Base-by-base conservation (phyloP, 2,113 vertebrate species). In the Salvelinus alpinus region DNA sequence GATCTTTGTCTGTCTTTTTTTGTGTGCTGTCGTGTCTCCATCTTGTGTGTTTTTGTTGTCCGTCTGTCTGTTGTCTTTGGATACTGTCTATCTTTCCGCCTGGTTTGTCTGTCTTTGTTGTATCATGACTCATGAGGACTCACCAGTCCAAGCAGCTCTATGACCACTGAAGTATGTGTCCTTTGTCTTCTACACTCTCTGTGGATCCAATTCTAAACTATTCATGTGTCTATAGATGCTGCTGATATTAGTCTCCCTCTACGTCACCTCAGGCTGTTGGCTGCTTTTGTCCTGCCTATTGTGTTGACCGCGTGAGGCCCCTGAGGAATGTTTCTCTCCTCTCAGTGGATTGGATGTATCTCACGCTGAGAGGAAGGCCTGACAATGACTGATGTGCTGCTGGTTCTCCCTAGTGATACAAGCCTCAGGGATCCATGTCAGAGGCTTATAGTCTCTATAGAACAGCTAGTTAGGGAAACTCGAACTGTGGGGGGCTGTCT, bases 381-480 rank as follows among this genome's bases (percentile, higher is more conserved):
- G 89, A 91, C 85, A 83, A 87, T 90, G 90, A 93, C 84, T 64
- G 89, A 90, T 86, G 78, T 73, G 71, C 78, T 85, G 82, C 71
- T 79, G 80, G 64, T 85, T 79, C 77, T 80, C 62, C 72, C 14
- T 67, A 77, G 68, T 31, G n/a, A 66, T 24, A 1, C 62, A 47
- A 27, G 31, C 34, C 25, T 22, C 59, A 62, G 59, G 8, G 59
- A 13, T 62, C 59, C 59, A 22, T 62, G 59, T n/a, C 59, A 62
- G 59, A 22, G 59, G 16, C 7, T 11, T 24, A 54, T 24, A 62
- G 59, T 62, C 59, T 22, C 59, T 11, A 8, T 22, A 24, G 59
- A 22, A 62, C 59, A 62, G 59, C n/a, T 62, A 8, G 18, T 8
- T n/a, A 8, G 59, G 59, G 59, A 62, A 5, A n/a, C 59, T 69